Percentiles rank a stretch among this genome's conserved stretches.
These are phyloP conservation scores for Hyperoodon ampullatus DNA, from an alignment of 2,113 vertebrate species.

Conservation along the genomic window DNA sequence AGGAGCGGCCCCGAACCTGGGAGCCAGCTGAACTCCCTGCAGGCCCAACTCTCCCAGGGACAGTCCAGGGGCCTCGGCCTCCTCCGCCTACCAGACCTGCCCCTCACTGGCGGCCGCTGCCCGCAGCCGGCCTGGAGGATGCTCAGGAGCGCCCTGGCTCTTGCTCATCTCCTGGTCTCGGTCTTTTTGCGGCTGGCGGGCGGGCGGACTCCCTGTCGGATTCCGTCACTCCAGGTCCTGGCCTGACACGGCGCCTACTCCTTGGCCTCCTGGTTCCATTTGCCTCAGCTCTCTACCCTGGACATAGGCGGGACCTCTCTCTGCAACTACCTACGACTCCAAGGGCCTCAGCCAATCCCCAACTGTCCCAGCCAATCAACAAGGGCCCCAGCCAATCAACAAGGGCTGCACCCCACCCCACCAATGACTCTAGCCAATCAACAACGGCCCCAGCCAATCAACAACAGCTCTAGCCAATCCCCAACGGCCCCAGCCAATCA, in stretches of 20 bases:
- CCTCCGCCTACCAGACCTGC: fast-evolving
- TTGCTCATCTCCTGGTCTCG: background rate
- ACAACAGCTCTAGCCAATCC: background rate
- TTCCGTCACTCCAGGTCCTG: background rate
- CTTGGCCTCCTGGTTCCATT: background rate
- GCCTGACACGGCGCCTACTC: fast-evolving
- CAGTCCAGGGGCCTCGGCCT: background rate
- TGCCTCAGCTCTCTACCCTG: no score
- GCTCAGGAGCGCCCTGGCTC: fast-evolving
- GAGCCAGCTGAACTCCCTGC: fast-evolving
- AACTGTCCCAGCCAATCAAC: background rate
- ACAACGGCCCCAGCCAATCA: background rate
- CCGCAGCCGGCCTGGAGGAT: fast-evolving
- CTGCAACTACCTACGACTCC: background rate
- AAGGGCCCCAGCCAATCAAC: background rate
- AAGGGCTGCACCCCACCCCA: no score
- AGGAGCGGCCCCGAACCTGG: fast-evolving
- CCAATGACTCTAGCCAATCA: no score
- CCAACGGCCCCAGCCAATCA: background rate
- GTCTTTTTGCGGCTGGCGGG: background rate
- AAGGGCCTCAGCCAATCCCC: background rate
- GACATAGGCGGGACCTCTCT: fast-evolving
- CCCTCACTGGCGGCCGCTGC: fast-evolving
- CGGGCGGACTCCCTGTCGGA: background rate
- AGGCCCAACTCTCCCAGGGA: background rate